Evolutionary conservation across 1,140 invertebrate species (phyloP), one percentile per base, ranked within the genome.

Genomic region (Drosophila pseudoananassae): DNA sequence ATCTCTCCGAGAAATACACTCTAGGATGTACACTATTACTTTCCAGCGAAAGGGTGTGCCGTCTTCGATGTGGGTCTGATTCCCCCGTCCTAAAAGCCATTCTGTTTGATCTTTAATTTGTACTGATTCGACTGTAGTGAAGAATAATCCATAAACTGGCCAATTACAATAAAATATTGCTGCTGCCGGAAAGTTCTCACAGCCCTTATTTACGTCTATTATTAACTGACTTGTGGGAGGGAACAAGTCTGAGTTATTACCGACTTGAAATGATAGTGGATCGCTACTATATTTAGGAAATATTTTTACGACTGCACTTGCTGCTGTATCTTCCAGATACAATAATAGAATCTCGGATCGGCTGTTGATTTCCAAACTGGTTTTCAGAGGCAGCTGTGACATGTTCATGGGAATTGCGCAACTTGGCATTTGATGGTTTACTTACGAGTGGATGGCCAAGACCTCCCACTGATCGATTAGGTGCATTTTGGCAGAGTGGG

Each of bases 381-480:
- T 69, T 60, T 46, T 15, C 23, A 3, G 17, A 25, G n/a, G n/a
- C 23, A 17, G 6, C 15, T 23, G 23, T 54, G 61, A 68, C 65
- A 46, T 25, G 60, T 46, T 33, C 6, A 9, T 27, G n/a, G 23
- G 38, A 46, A 54, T 68, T 68, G 61, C 61, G 29, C 63, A 54
- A 68, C 27, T 40, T 12, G 20, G 20, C 23, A 14, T 12, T 9
- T 6, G 52, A 8, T 46, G 25, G 9, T 12, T 17, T 47, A 85
- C 81, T 85, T 60, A 85, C 81, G 84, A 47, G 47, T 85, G 81
- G 46, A 81, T 61, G 31, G 81, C 81, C 43, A 85, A 50, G 10
- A 85, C 75, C 40, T 85, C 82, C 81, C 81, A 85, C 52, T 81
- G 78, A 71, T 85, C 81, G 25, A 85, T 49, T 15, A 85, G 33